phyloP scores from a whole-genome alignment of 1,140 invertebrate species.

The Cepaea nemoralis region DNA sequence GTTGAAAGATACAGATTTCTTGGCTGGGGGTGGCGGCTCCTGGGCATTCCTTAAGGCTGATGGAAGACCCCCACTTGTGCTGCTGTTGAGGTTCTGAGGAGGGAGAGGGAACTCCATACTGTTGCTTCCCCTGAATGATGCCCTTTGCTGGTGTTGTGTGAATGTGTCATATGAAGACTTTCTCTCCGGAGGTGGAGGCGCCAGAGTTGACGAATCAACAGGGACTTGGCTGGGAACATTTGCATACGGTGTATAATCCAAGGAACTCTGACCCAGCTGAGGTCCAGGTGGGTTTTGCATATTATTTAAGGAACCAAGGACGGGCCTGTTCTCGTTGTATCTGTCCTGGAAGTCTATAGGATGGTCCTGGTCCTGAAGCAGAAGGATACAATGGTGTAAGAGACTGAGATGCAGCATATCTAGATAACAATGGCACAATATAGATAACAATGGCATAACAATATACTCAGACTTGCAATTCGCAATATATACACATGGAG shows the following conservation, averaged over 20 bases:
- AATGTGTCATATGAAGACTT: conserved; percentile 58
- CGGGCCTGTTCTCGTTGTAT: neutral
- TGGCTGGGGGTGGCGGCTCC: conserved; percentile 44
- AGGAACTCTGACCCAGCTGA: neutral
- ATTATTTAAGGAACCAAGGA: conserved; percentile 44
- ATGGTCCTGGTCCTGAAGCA: no score
- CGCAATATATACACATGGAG: no score
- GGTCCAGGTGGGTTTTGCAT: conserved; percentile 19
- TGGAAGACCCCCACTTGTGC: neutral
- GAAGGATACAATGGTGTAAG: no score
- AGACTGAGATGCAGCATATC: no score
- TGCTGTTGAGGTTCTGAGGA: neutral
- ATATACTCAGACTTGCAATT: no score
- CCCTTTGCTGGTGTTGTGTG: conserved; percentile 32
- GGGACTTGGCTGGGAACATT: conserved; percentile 4
- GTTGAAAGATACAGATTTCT: conserved; percentile 71
- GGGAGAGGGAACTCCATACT: conserved; percentile 29
- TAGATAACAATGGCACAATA: no score
- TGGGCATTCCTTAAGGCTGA: conserved; percentile 23
- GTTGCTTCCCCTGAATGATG: conserved; percentile 17
- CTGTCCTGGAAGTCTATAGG: no score
- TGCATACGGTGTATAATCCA: conserved; percentile 26
- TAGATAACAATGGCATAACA: no score
- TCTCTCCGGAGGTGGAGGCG: conserved; percentile 60
- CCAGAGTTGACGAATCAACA: conserved; percentile 38